Conservation (phyloP, 2,797 vertebrate species). For the Acestrorhynchus altus region DNA sequence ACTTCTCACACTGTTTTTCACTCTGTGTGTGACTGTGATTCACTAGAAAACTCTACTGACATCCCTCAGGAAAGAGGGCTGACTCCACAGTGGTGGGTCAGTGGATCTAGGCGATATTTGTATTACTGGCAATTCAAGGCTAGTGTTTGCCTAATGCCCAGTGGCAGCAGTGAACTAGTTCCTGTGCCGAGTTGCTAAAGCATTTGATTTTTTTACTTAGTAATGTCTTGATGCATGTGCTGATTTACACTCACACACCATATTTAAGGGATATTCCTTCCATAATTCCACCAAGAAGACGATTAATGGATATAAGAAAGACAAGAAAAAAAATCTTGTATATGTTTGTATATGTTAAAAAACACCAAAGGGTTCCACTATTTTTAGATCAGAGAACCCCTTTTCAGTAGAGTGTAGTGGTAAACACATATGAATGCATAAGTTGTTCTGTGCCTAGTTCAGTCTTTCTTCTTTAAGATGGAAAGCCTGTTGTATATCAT, state of each 20-base stretch:
- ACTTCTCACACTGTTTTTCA: not conserved
- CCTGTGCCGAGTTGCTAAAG: not conserved
- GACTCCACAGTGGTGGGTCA: not conserved
- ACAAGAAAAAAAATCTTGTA: too few species aligned
- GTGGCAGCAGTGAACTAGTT: constrained; percentile 11
- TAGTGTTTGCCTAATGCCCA: not conserved
- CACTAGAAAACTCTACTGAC: not conserved
- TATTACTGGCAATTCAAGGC: not conserved
- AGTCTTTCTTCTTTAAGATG: too few species aligned
- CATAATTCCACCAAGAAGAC: not conserved
- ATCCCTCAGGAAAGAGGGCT: constrained; percentile 1
- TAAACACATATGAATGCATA: too few species aligned
- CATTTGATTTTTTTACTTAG: not conserved
- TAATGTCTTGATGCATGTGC: not conserved
- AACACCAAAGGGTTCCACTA: too few species aligned
- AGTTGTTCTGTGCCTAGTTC: too few species aligned
- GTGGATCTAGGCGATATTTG: not conserved
- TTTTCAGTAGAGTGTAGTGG: too few species aligned
- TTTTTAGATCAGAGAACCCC: too few species aligned
- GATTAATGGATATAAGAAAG: too few species aligned
- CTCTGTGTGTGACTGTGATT: not conserved
- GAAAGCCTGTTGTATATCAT: too few species aligned
- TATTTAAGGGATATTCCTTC: not conserved
- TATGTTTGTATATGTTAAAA: too few species aligned
- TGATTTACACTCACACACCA: not conserved